These are phyloP conservation scores for Columba janthina DNA, from an alignment of 2,113 vertebrate genomes.

Conservation along the genomic window DNA sequence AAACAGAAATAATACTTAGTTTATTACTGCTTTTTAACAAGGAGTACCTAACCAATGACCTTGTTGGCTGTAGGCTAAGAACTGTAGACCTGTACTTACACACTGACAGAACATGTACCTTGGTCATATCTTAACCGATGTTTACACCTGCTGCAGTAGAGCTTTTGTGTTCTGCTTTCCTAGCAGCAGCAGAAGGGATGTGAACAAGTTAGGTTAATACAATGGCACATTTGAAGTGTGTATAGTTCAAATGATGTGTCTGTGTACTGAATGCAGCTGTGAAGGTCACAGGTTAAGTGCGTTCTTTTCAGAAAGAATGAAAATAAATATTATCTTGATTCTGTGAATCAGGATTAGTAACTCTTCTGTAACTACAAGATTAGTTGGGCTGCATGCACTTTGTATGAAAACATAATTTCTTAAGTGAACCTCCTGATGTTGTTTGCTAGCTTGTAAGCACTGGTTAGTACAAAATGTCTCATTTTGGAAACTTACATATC, in stretches of 20 bases:
- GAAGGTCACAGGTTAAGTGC: neutral
- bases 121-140: neutral
- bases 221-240: neutral
- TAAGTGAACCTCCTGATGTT: neutral
- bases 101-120: neutral
- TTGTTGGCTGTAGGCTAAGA: neutral
- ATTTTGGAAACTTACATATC: rapidly evolving
- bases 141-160: neutral
- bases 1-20: neutral
- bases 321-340: constrained; percentile 48
- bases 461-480: neutral
- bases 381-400: constrained; percentile 20
- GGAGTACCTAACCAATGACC: neutral
- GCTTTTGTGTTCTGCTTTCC: neutral
- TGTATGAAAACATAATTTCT: neutral
- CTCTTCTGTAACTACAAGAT: neutral
- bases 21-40: constrained; percentile 6
- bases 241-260: neutral
- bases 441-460: neutral
- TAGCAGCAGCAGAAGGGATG: neutral
- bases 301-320: constrained; percentile 25
- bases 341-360: constrained; percentile 53
- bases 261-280: neutral
- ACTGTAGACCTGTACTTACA: neutral
- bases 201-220: neutral